phyloP scores from a whole-genome alignment of 2,113 vertebrate genomes.

The Heloderma charlesbogerti region DNA sequence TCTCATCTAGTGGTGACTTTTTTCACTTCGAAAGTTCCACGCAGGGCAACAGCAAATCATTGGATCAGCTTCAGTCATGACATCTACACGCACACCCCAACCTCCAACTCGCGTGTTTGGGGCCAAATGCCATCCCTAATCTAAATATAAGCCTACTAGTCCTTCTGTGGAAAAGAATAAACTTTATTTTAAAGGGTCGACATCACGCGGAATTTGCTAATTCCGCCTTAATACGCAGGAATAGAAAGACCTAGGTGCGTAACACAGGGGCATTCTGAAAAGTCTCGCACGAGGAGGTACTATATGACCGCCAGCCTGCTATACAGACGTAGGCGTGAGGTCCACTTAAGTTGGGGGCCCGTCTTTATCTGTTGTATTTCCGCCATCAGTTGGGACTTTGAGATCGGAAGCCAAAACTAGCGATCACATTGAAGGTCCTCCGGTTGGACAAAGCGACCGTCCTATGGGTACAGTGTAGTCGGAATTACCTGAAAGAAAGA shows the following conservation, averaged over 20 bases:
- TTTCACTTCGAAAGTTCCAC: slow-evolving; percentile 17
- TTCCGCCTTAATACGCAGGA: not conserved
- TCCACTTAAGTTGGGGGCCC: not conserved
- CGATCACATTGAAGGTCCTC: not conserved
- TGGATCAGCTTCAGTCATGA: not conserved
- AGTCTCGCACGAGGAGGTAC: not conserved
- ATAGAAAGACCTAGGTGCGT: not conserved
- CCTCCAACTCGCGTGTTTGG: not conserved
- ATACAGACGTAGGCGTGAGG: not conserved
- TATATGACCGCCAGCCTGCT: not conserved
- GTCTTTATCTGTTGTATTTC: not conserved
- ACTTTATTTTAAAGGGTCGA: not conserved
- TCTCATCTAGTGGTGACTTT: not conserved
- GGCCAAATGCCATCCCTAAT: not conserved
- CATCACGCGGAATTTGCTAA: slow-evolving; percentile 9
- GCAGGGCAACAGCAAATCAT: not conserved
- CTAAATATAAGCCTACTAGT: not conserved
- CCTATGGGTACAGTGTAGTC: not conserved
- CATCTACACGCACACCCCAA: not conserved
- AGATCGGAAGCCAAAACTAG: slow-evolving; percentile 4
- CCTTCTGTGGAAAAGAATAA: not conserved
- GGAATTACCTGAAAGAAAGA: not conserved
- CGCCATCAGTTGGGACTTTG: not conserved
- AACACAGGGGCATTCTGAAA: not conserved
- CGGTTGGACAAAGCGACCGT: not conserved